Percentiles rank a stretch among this genome's conserved stretches.
Conservation (phyloP, 2,888 invertebrate genomes). For the Holacanthella duospinosa region DNA sequence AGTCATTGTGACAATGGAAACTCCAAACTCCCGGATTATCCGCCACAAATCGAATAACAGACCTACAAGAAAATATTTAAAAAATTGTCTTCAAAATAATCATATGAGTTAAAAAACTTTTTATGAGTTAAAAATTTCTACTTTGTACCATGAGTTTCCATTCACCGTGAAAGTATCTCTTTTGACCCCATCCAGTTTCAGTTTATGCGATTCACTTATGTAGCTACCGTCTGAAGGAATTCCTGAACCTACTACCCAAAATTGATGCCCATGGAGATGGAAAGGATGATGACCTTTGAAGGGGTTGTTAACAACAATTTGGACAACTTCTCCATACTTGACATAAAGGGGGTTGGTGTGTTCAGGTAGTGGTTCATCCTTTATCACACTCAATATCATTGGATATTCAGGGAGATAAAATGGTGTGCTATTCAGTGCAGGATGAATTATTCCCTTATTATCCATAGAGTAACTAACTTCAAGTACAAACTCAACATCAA, state of each 20-base stretch:
- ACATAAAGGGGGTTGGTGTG: conserved; percentile 19
- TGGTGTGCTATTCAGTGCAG: too few relatives aligned
- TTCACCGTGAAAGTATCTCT: conserved; percentile 19
- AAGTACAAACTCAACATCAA: background rate
- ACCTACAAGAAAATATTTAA: conserved; percentile 16
- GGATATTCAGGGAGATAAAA: conserved; percentile 11
- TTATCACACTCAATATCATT: conserved; percentile 16
- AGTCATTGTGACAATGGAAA: conserved; percentile 22
- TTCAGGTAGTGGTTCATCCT: conserved; percentile 11
- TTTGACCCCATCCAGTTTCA: conserved; percentile 5
- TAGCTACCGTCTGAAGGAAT: conserved; percentile 16
- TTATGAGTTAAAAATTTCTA: too few relatives aligned
- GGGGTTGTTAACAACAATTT: conserved; percentile 25
- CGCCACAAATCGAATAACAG: conserved; percentile 16
- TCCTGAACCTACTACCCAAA: conserved; percentile 25
- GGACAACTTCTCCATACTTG: conserved; percentile 19
- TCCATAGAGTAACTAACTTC: too few relatives aligned
- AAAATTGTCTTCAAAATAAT: too few relatives aligned
- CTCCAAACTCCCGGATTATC: conserved; percentile 23
- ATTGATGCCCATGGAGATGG: conserved; percentile 29
- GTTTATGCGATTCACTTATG: conserved; percentile 6
- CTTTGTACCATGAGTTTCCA: too few relatives aligned
- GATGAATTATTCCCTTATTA: too few relatives aligned
- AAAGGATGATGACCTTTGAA: conserved; percentile 24
- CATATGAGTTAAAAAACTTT: too few relatives aligned